Evolutionary conservation across 2,888 invertebrate species (phyloP), one percentile per base, ranked within the genome.

Genomic region (Tenthredo livida): DNA sequence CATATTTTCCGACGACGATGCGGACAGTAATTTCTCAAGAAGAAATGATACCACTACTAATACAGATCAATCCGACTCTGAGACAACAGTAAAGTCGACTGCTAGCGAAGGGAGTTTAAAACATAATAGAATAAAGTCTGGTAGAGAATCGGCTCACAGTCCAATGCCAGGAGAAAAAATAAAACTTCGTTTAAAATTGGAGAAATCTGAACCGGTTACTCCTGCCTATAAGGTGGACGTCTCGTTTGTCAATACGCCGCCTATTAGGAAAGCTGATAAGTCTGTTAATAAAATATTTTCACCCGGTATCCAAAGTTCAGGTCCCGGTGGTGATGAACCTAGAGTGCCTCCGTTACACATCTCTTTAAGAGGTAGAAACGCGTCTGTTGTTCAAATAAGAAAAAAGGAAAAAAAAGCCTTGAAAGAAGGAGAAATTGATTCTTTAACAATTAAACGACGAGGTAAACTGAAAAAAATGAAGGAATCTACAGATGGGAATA

Each of bases 311-410:
- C 88, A 90, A 82, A 89, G 89, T 88, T 87, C 90, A 86, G 87
- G 89, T 3, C 87, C 88, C 89, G 86, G 87, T 17, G 89, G 91
- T 2, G 97, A 97, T 86, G 97, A 97, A 89, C 96, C 97, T 9
- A 94, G 97, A 84, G 98, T 98, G 75, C 98, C 98, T 10, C 98
- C 98, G 1, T 94, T 98, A 86, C 98, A 98, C 92, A 98, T 98
- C 89, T 97, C 97, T 85, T 94, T 98, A 67, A 95, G 98, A 86
- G 97, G 97, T 0, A 95, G 97, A 85, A 97, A 97, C 92, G 94
- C 95, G 25, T 97, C 97, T 0, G 97, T 97, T 65, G 97, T 98
- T 77, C 97, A 97, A 89, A 97, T 96, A 90, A 96, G 96, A 91
- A 96, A 96, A 80, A 96, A 97, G 89, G 94, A 94, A 86, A 94